Base-by-base conservation (phyloP, 2,797 vertebrate genomes). In the Uromys caudimaculatus region DNA sequence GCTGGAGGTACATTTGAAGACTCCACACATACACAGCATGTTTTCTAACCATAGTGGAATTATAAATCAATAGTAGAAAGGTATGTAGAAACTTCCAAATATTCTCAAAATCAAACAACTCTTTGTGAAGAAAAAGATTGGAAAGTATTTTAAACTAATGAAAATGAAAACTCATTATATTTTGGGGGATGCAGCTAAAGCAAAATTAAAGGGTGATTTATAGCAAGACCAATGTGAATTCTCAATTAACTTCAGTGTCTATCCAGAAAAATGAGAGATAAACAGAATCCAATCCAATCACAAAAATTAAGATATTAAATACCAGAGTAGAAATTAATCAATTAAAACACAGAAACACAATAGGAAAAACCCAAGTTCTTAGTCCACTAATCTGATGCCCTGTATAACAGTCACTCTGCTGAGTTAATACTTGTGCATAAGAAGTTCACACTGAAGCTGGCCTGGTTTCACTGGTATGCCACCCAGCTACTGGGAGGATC, bases 71-170 rank as follows among this genome's bases (percentile, higher is more conserved):
- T n/a, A 58, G 54, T 58, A 81, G 35, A 60, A 60, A 95, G 27
- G 54, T 64, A 47, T 47, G 16, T 44, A 87, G 73, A 86, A 94
- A 78, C 54, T 3, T 29, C 38, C 38, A 56, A 73, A 67, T 75
- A 91, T 9, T 75, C 27, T 82, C 67, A 58, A 92, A 92, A 88
- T 29, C 38, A 95, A 95, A 76, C 52, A 95, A 82, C 75, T 76
- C 29, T 64, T 13, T 47, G 4, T 50, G 38, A 35, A 69, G 44
- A 89, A 69, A 92, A 89, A 56, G n/a, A 38, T 56, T 81, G 14
- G 52, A 8, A 94, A 78, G n/a, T 50, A 90, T 78, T 79, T 67
- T 78, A 44, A 90, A 77, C 60, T 86, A 78, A 78, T 60, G 73
- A 73, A 58, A 91, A 85, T 41, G n/a, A 78, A 94, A 94, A 78